Conservation (phyloP, 2,888 invertebrate species). For the Ditylenchus weischeri region DNA sequence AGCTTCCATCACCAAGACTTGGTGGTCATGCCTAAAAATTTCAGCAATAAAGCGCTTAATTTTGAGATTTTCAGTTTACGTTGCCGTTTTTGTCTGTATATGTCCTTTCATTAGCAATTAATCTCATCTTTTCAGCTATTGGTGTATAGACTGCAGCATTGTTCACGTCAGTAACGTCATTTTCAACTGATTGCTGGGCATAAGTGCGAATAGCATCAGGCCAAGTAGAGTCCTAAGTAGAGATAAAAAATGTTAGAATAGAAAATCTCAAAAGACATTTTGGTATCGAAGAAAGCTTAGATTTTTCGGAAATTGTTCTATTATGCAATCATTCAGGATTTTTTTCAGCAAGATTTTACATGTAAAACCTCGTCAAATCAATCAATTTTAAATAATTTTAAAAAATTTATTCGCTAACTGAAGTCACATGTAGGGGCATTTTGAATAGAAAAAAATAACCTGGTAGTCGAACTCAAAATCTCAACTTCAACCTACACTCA, state of each 20-base stretch:
- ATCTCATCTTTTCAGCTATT: not conserved
- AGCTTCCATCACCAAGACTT: constrained; percentile 2
- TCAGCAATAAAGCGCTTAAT: not conserved
- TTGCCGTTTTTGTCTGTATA: not conserved
- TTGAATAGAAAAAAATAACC: too few relatives aligned
- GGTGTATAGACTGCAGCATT: not conserved
- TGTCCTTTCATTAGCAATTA: not conserved
- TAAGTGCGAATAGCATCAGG: not conserved
- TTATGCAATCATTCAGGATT: too few relatives aligned
- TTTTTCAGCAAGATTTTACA: too few relatives aligned
- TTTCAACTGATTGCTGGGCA: not conserved
- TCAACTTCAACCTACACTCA: too few relatives aligned
- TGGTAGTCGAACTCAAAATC: too few relatives aligned
- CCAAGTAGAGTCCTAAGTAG: not conserved
- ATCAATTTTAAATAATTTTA: too few relatives aligned
- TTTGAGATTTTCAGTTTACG: not conserved
- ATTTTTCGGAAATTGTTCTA: not conserved
- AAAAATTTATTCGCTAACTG: too few relatives aligned
- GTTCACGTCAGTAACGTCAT: not conserved
- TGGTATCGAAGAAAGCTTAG: not conserved
- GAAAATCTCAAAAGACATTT: not conserved
- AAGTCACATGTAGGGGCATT: too few relatives aligned
- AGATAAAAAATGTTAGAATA: not conserved
- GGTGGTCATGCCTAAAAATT: constrained; percentile 2
- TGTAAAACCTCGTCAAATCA: too few relatives aligned